A percentile compares a stretch with the other conserved stretches of the same genome.
Evolutionary conservation across 2,888 invertebrate genomes (phyloP).

Genomic region (Sesia bembeciformis): DNA sequence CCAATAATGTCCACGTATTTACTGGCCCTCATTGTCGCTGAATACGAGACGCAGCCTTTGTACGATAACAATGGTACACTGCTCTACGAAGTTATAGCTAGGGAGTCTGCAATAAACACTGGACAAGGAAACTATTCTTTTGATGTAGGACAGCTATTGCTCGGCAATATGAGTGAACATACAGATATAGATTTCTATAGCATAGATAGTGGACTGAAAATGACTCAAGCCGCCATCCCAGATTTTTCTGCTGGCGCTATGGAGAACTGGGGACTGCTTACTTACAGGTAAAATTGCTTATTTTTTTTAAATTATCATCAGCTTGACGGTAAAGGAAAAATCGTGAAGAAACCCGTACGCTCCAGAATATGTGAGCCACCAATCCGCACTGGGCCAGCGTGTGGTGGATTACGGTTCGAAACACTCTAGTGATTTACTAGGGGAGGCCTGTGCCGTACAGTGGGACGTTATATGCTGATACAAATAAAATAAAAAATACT

Average conservation of each 20-base stretch:
- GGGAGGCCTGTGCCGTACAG: background rate
- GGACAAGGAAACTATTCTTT: slow-evolving; percentile 55
- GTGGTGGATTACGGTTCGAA: too few species aligned
- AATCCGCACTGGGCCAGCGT: too few species aligned
- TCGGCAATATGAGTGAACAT: slow-evolving; percentile 69
- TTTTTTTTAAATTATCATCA: background rate
- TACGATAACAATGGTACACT: slow-evolving; percentile 9
- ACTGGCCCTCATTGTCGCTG: slow-evolving; percentile 79
- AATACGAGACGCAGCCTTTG: slow-evolving; percentile 48
- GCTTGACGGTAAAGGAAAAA: background rate
- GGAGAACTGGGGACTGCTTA: slow-evolving; percentile 90
- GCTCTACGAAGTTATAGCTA: slow-evolving; percentile 57
- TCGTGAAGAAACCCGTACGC: too few species aligned
- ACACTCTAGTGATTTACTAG: background rate
- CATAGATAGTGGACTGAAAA: slow-evolving; percentile 59
- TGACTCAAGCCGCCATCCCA: slow-evolving; percentile 85
- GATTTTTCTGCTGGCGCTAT: slow-evolving; percentile 86
- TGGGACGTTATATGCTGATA: background rate
- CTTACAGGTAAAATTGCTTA: slow-evolving; percentile 74
- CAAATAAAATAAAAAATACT: too few species aligned
- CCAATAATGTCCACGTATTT: slow-evolving; percentile 79
- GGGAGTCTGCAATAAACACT: slow-evolving; percentile 43
- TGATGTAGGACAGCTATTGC: slow-evolving; percentile 47
- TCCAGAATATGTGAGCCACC: too few species aligned
- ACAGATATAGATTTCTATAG: slow-evolving; percentile 63